A percentile compares a stretch with the other conserved stretches of the same genome.
These are phyloP conservation scores for Lucifuga dentata DNA, from an alignment of 2,113 vertebrate species.

Conservation along the genomic window DNA sequence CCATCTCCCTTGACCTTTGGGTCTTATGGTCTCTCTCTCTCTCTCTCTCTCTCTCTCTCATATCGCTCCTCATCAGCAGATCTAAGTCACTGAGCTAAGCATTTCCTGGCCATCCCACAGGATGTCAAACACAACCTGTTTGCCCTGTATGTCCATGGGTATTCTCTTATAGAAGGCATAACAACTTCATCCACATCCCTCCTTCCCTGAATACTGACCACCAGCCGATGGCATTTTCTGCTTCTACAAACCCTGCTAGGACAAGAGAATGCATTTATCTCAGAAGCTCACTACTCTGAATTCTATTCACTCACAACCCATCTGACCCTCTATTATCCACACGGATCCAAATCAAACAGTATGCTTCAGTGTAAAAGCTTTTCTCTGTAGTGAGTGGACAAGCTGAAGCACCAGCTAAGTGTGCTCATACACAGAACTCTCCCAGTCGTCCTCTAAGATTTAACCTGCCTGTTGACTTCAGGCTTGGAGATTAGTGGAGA, in stretches of 20 bases:
- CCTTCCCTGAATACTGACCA: conserved; percentile 1
- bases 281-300: conserved; percentile 11
- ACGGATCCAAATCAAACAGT: conserved; percentile 63
- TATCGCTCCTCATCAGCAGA: conserved; percentile 60
- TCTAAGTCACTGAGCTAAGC: conserved; percentile 72
- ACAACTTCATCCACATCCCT: conserved; percentile 27
- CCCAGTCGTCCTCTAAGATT: conserved; percentile 60
- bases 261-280: conserved; percentile 5
- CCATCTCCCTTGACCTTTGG: conserved; percentile 60
- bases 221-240: not conserved
- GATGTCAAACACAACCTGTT: conserved; percentile 51
- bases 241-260: not conserved
- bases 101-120: conserved; percentile 58
- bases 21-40: conserved; percentile 7
- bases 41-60: conserved; percentile 31
- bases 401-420: conserved; percentile 45
- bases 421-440: conserved; percentile 43
- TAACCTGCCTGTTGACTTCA: conserved; percentile 74
- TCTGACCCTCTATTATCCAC: conserved; percentile 45
- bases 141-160: not conserved
- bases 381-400: conserved; percentile 55
- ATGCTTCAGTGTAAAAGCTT: too few relatives aligned
- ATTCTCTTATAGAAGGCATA: conserved; percentile 19
- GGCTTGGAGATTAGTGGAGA: conserved; percentile 64
- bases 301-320: conserved; percentile 34